Evolutionary conservation across 2,888 invertebrate genomes (phyloP), one percentile per base, ranked within the genome.

Genomic region (Ennomos quercinarius): DNA sequence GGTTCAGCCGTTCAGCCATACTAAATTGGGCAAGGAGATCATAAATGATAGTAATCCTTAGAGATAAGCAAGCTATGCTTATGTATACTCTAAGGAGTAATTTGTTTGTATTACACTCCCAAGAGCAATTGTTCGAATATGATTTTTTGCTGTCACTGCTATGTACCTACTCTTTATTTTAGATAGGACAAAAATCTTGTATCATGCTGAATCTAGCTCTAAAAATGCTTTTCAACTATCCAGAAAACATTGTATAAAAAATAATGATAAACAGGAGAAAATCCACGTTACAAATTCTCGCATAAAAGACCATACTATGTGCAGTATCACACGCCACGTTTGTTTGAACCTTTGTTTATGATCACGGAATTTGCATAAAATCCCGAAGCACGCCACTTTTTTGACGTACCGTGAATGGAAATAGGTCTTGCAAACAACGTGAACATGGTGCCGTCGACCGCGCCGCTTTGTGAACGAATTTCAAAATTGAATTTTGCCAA

Each of bases 291-390:
- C 72, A 76, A 78, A 51, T 35, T 27, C 46, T 27, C 42, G 36
- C 55, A 56, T 47, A 61, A 61, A 51, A 61, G 44, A 38, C 55
- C 50, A 38, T 55, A 6, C 27, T 27, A 47, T 60, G 41, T 54
- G 43, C 42, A 50, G 41, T 51, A 61, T 55, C 60, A 50, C 69
- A 60, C 61, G 60, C 52, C 67, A 64, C 68, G 68, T 68, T 76
- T 73, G 73, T 65, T 64, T 65, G 69, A 70, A 61, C 69, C 67
- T 64, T 80, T 80, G 77, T 81, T 80, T 75, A 74, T 75, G 73
- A 71, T 77, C 67, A 65, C 46, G 61, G 64, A 68, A 77, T 81
- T 81, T 81, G 73, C 76, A 81, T 80, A 74, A 77, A 81, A 79
- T 70, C 65, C 66, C 55, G 63, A 70, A 65, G 66, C 68, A 63